phyloP scores from a whole-genome alignment of 2,888 invertebrate species.

The Drosophila pseudotakahashii region DNA sequence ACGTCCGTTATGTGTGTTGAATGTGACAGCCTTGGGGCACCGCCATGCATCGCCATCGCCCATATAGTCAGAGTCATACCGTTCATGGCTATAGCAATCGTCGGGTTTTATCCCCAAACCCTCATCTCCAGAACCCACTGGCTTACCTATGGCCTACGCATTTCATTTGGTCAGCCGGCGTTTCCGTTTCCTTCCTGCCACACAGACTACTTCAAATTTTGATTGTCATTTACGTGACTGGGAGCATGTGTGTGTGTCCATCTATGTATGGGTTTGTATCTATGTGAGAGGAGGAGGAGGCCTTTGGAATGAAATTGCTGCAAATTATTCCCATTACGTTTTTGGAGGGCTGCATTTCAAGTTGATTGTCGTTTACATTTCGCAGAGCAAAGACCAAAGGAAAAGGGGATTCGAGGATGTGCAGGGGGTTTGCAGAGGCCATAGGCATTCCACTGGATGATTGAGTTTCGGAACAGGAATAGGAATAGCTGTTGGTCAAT shows the following conservation, averaged over 20 bases:
- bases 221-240: conserved; percentile 78
- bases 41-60: conserved; percentile 8
- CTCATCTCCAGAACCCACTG: not conserved
- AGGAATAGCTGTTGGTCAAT: conserved; percentile 16
- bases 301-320: conserved; percentile 74
- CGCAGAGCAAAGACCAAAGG: conserved; percentile 26
- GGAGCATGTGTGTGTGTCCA: not conserved
- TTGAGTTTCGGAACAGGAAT: conserved; percentile 29
- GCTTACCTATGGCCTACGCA: conserved; percentile 56
- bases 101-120: conserved; percentile 11
- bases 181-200: conserved; percentile 42
- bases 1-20: conserved; percentile 63
- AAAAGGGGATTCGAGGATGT: not conserved
- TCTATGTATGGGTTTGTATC: conserved; percentile 10
- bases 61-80: not conserved
- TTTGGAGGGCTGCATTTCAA: conserved; percentile 68
- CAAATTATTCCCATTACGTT: conserved; percentile 79
- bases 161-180: conserved; percentile 71
- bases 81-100: not conserved
- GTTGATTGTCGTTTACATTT: conserved; percentile 77
- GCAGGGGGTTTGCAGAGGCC: too few relatives aligned
- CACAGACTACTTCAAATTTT: conserved; percentile 69
- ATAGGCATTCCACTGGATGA: conserved; percentile 11
- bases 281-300: conserved; percentile 44
- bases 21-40: conserved; percentile 75